A percentile compares a stretch with the other conserved stretches of the same genome.
Evolutionary conservation across 2,888 invertebrate species (phyloP).

Genomic region (Chrysina gloriosa): DNA sequence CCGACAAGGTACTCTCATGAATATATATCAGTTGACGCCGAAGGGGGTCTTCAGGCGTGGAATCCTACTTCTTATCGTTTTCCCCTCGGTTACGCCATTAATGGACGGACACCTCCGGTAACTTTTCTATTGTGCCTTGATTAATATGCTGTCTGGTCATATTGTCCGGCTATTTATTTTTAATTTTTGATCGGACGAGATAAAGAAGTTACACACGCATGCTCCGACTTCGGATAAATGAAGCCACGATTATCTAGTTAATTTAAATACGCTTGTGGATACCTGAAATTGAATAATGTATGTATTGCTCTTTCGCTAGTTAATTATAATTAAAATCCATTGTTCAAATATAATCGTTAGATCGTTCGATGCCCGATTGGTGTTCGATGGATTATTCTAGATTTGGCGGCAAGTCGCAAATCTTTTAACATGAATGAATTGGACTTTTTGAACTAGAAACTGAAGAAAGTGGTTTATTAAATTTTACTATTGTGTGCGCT

Average conservation of each 20-base stretch:
- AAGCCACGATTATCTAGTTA: background rate
- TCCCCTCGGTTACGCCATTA: conserved; percentile 1
- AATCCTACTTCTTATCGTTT: conserved; percentile 17
- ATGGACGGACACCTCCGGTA: conserved; percentile 11
- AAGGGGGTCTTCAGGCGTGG: conserved; percentile 14
- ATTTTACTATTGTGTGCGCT: too few relatives aligned
- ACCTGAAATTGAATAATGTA: background rate
- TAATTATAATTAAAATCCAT: background rate
- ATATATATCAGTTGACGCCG: conserved; percentile 27
- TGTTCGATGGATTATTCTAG: too few relatives aligned
- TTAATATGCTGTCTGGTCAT: conserved; percentile 21
- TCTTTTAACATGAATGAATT: too few relatives aligned
- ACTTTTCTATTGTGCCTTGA: conserved; percentile 12
- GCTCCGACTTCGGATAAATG: background rate
- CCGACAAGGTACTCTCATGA: conserved; percentile 22
- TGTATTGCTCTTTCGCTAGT: background rate
- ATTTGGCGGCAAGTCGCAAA: too few relatives aligned
- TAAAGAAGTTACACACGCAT: background rate
- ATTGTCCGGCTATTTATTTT: conserved; percentile 1
- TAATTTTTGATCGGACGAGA: conserved; percentile 9
- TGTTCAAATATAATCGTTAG: too few relatives aligned
- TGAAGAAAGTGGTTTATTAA: too few relatives aligned
- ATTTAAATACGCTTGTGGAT: conserved; percentile 5
- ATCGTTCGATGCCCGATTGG: too few relatives aligned
- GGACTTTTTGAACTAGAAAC: too few relatives aligned